A percentile compares a stretch with the other conserved stretches of the same genome.
These are phyloP conservation scores for Callocephalon fimbriatum DNA, from an alignment of 2,113 vertebrate species.

Conservation along the genomic window DNA sequence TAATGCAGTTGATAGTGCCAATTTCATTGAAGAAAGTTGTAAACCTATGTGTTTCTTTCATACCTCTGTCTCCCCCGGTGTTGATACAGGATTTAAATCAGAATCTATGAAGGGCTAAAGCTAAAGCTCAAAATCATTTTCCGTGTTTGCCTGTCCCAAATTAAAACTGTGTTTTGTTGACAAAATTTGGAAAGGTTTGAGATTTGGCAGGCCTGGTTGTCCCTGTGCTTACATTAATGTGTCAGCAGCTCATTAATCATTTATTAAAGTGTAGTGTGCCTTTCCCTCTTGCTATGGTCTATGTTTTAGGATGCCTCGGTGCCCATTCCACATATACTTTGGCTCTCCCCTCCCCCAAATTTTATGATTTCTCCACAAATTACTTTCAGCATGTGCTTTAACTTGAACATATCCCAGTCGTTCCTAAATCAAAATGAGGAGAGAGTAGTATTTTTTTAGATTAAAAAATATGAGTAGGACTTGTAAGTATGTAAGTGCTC, in stretches of 20 bases:
- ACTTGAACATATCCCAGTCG: constrained; percentile 35
- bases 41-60: constrained; percentile 39
- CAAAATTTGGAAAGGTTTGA: constrained; percentile 73
- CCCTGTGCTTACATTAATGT: constrained; percentile 74
- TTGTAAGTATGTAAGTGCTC: constrained; percentile 28
- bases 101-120: constrained; percentile 49
- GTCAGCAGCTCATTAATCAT: constrained; percentile 77
- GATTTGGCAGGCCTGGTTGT: constrained; percentile 72
- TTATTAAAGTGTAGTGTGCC: constrained; percentile 62
- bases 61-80: constrained; percentile 32
- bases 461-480: constrained; percentile 39
- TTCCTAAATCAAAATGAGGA: constrained; percentile 59
- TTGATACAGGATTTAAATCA: constrained; percentile 65
- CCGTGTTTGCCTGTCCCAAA: constrained; percentile 70
- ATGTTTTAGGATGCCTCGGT: constrained; percentile 65
- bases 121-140: constrained; percentile 67
- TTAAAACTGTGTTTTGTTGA: constrained; percentile 78
- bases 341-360: constrained; percentile 34
- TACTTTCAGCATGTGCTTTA: constrained; percentile 62
- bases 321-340: constrained; percentile 24
- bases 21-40: constrained; percentile 46
- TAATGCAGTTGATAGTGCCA: not conserved
- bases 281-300: constrained; percentile 38
- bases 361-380: constrained; percentile 68
- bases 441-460: constrained; percentile 56